Evolutionary conservation across 1,140 invertebrate genomes (phyloP), one percentile per base, ranked within the genome.

Genomic region (Trachelipus rathkii): DNA sequence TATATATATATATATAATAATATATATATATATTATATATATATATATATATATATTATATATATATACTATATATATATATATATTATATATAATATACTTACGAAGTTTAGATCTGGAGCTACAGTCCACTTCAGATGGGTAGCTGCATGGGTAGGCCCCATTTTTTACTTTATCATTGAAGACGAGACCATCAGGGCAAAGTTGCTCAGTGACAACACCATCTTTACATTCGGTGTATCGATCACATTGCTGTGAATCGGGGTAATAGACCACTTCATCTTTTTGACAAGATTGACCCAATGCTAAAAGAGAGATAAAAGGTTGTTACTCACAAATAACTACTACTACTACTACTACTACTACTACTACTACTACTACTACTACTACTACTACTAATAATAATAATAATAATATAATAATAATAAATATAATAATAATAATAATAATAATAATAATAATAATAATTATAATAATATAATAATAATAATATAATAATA

Each of bases 151-250:
- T 19, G 71, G 43, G 60, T 68, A 72, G 4, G 33, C 71, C 10
- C 76, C 60, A 66, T 66, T 66, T 43, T 50, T 67, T 1, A 72
- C 45, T 45, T 60, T 77, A 67, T 77, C 23, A 21, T 72, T 46
- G 60, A 72, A 77, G 11, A 77, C 21, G 8, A 75, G 73, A 9
- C 71, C 75, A 23, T 72, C 71, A 15, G 69, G 69, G 21, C 75
- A 71, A 13, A 68, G 69, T 71, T 72, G 45, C n/a, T 76, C 75
- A 5, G 44, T 43, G 10, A 45, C 44, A 11, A 71, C 71, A 4
- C 71, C 75, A 43, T 72, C 71, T 15, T 33, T 24, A 23, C 75
- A 71, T 68, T 76, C 69, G 10, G 69, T 44, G 23, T 76, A 71
- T 11, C 69, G 68, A 19, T 76, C 68, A n/a, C 69, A 71, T 19